Percentiles rank a stretch among this genome's conserved stretches.
Evolutionary conservation across 2,113 vertebrate species (phyloP).

Genomic region (Pycnonotus jocosus): DNA sequence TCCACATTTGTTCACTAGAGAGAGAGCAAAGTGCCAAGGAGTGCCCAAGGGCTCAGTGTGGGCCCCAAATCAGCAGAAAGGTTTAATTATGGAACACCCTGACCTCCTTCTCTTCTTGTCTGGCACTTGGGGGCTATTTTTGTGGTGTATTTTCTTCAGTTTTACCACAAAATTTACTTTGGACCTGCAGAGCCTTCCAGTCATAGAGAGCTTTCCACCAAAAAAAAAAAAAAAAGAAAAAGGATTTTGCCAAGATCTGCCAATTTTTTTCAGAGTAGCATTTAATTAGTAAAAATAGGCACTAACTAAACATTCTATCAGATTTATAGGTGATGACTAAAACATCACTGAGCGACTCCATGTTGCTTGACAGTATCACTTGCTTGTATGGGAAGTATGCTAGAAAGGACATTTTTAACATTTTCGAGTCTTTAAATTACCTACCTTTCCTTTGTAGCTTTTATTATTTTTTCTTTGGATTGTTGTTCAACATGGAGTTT

Average conservation of each 20-base stretch:
- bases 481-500: neutral
- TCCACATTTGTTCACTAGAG: neutral
- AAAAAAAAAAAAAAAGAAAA: too few relatives aligned
- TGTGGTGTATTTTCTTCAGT: neutral
- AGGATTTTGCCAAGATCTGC: neutral
- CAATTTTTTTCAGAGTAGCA: neutral
- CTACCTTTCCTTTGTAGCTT: neutral
- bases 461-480: neutral
- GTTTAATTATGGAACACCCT: neutral
- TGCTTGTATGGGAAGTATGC: neutral
- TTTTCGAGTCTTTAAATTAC: neutral
- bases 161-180: neutral
- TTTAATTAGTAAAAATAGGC: neutral
- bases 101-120: neutral
- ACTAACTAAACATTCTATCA: neutral
- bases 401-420: neutral
- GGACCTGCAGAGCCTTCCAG: neutral
- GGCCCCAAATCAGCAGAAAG: neutral
- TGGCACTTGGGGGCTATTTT: neutral
- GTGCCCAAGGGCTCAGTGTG: neutral
- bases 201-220: rapidly evolving
- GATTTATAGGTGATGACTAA: neutral
- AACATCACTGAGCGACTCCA: neutral
- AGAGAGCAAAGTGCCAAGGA: neutral
- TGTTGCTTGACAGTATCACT: neutral